Conservation (phyloP, 2,888 invertebrate species). For the Acanthosepion pharaonis region DNA sequence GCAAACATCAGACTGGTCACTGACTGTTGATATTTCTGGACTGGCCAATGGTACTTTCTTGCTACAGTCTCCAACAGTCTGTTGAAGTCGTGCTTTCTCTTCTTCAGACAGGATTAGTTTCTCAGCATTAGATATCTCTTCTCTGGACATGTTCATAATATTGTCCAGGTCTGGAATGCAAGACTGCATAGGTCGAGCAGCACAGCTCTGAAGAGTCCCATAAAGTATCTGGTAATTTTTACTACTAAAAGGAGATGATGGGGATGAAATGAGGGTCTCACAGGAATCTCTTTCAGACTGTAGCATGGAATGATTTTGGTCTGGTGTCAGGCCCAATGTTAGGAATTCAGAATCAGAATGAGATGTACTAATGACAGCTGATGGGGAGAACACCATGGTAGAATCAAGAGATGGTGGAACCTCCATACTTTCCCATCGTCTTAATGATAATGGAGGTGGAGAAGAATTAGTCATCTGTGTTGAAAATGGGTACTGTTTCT, state of each 20-base stretch:
- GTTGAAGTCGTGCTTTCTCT: neutral
- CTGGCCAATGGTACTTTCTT: conserved; percentile 37
- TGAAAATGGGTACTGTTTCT: neutral
- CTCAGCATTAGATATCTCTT: conserved; percentile 40
- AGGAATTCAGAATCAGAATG: conserved; percentile 25
- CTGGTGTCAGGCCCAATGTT: neutral
- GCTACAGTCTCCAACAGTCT: neutral
- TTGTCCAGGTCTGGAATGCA: conserved; percentile 38
- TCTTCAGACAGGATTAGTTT: conserved; percentile 18
- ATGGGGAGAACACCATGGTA: conserved; percentile 3
- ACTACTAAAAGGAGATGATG: conserved; percentile 25
- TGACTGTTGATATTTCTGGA: conserved; percentile 9
- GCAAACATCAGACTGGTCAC: conserved; percentile 37
- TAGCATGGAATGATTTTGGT: neutral
- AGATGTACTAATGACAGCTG: neutral
- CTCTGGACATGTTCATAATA: conserved; percentile 40
- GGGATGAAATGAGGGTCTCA: conserved; percentile 44
- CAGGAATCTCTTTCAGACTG: conserved; percentile 36
- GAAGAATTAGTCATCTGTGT: neutral
- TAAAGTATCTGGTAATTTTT: conserved; percentile 40
- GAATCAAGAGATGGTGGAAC: conserved; percentile 11
- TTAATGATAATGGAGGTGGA: neutral
- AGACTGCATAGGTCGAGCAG: conserved; percentile 39
- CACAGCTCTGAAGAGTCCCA: neutral
- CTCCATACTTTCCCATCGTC: conserved; percentile 43